phyloP scores from a whole-genome alignment of 2,888 invertebrate genomes.

The Callyntrura guangdongensis region DNA sequence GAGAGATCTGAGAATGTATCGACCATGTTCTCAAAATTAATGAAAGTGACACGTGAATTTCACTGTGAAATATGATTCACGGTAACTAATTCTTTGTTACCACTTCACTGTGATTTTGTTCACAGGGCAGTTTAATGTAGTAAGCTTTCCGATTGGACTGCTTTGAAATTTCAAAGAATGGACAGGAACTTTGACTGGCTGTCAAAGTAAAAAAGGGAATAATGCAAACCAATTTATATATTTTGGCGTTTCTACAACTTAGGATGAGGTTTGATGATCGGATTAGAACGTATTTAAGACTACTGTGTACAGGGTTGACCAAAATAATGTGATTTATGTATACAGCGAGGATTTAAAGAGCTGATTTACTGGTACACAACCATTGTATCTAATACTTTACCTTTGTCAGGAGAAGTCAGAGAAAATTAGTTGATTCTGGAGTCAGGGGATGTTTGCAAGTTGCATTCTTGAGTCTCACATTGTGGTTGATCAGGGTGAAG shows the following conservation, averaged over 20 bases:
- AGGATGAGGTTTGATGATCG: conserved; percentile 27
- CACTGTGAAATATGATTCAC: conserved; percentile 49
- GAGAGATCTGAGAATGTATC: too few species aligned
- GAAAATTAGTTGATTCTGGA: too few species aligned
- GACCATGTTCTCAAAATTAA: conserved; percentile 41
- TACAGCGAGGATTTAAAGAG: neutral
- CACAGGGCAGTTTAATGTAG: neutral
- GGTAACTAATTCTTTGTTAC: conserved; percentile 47
- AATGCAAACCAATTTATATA: conserved; percentile 61
- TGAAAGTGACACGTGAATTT: conserved; percentile 70
- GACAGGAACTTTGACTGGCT: conserved; percentile 42
- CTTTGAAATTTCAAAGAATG: conserved; percentile 13
- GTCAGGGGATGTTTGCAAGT: too few species aligned
- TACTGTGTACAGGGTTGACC: conserved; percentile 38
- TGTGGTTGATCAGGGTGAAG: too few species aligned
- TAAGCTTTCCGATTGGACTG: too few species aligned
- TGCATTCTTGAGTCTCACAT: too few species aligned
- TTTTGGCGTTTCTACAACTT: conserved; percentile 56
- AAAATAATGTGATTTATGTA: conserved; percentile 73
- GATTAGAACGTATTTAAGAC: conserved; percentile 46
- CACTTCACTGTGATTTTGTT: neutral
- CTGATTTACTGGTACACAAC: too few species aligned
- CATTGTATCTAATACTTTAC: too few species aligned
- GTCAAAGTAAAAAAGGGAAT: conserved; percentile 37
- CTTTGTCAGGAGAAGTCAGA: too few species aligned